A percentile compares a stretch with the other conserved stretches of the same genome.
phyloP scores from a whole-genome alignment of 2,113 vertebrate genomes.

The Leucoraja erinaceus region DNA sequence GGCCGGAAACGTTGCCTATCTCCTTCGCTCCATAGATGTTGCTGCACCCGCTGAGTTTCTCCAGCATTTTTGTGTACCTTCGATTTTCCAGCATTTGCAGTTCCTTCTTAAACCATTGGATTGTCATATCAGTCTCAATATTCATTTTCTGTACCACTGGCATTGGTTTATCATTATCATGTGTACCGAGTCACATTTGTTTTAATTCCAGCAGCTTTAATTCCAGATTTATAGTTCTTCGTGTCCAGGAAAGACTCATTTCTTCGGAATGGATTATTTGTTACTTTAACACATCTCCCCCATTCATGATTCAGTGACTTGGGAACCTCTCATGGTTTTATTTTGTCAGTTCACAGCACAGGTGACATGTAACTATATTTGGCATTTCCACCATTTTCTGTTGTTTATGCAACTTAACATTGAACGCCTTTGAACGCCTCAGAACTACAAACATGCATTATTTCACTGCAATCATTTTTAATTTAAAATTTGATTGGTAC shows the following conservation, averaged over 20 bases:
- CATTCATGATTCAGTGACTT: background rate
- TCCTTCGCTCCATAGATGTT: too few species aligned
- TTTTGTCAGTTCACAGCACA: background rate
- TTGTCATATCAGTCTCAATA: too few species aligned
- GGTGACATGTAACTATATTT: background rate
- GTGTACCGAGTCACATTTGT: too few species aligned
- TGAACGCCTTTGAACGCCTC: background rate
- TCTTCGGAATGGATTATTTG: background rate
- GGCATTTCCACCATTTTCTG: background rate
- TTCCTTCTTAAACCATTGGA: too few species aligned
- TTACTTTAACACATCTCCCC: background rate
- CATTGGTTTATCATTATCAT: too few species aligned
- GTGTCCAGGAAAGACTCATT: background rate
- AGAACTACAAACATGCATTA: background rate
- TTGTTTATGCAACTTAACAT: background rate
- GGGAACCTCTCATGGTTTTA: background rate
- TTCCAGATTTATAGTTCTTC: background rate
- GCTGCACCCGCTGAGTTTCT: too few species aligned
- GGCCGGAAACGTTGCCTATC: too few species aligned
- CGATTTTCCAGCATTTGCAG: too few species aligned
- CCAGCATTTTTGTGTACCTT: too few species aligned
- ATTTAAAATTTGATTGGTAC: background rate
- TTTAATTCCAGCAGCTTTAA: background rate
- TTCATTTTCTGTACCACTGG: too few species aligned
- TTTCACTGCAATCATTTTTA: background rate